Conservation (phyloP, 2,888 invertebrate genomes). For the Polyommatus iphigenia region DNA sequence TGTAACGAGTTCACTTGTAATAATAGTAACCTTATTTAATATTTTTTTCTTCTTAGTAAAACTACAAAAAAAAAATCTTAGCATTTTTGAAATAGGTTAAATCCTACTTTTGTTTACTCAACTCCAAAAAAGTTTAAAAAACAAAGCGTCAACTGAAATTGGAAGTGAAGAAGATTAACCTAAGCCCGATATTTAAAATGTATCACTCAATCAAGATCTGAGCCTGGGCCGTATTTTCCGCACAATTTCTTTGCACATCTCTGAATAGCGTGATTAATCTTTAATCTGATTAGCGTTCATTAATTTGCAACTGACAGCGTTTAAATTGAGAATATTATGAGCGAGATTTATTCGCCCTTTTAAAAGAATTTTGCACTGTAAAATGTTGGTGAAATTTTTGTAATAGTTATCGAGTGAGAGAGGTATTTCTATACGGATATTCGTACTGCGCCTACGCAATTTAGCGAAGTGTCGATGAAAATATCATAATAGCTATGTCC, state of each 20-base stretch:
- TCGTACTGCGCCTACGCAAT: not conserved
- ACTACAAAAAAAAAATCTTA: not conserved
- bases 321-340: conserved; percentile 30
- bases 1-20: not conserved
- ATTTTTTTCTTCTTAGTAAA: not conserved
- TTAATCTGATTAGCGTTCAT: conserved; percentile 60
- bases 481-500: not conserved
- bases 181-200: conserved; percentile 62
- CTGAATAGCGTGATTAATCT: conserved; percentile 62
- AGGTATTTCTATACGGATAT: too few species aligned
- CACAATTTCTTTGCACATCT: conserved; percentile 36
- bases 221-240: conserved; percentile 41
- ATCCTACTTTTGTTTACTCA: not conserved
- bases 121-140: not conserved
- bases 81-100: not conserved
- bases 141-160: not conserved
- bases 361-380: not conserved
- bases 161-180: not conserved
- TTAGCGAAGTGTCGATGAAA: not conserved
- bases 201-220: conserved; percentile 70
- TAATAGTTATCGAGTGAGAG: not conserved
- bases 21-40: too few species aligned
- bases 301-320: conserved; percentile 44
- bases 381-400: not conserved
- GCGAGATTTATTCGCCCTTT: conserved; percentile 24